phyloP scores from a whole-genome alignment of 2,797 vertebrate genomes.

The Iguana delicatissima region DNA sequence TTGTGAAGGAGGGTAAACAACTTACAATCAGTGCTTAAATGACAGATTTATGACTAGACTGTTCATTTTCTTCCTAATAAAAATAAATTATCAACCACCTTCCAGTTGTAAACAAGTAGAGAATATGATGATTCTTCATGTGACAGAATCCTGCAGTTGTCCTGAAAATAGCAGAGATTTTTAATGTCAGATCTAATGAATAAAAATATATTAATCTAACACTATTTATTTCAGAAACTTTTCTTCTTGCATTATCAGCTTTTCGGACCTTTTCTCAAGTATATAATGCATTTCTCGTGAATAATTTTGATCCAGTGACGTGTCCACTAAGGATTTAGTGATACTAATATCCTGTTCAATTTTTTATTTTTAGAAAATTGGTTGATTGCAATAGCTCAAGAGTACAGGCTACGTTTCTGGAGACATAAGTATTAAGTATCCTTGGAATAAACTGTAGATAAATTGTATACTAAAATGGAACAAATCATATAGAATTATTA shows the following conservation, averaged over 20 bases:
- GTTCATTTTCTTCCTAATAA: slow-evolving; percentile 7
- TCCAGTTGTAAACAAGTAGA: background rate
- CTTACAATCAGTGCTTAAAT: background rate
- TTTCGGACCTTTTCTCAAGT: background rate
- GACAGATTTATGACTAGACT: slow-evolving; percentile 3
- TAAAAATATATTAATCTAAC: background rate
- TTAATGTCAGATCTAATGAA: slow-evolving; percentile 10
- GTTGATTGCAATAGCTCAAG: background rate
- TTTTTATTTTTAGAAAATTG: background rate
- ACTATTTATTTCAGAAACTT: background rate
- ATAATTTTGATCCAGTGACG: slow-evolving; percentile 10
- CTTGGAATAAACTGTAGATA: background rate
- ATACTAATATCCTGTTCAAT: background rate
- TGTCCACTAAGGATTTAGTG: background rate
- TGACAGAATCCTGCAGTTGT: background rate
- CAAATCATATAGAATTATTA: background rate
- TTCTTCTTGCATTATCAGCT: background rate
- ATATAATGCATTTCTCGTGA: background rate
- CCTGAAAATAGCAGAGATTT: background rate
- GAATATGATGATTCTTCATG: background rate
- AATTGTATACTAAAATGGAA: background rate
- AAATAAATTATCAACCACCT: background rate
- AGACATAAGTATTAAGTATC: background rate
- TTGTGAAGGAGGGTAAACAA: slow-evolving; percentile 16
- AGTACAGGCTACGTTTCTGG: background rate